Percentiles rank a stretch among this genome's conserved stretches.
Evolutionary conservation across 2,888 invertebrate species (phyloP).

Genomic region (Chalcis sispes): DNA sequence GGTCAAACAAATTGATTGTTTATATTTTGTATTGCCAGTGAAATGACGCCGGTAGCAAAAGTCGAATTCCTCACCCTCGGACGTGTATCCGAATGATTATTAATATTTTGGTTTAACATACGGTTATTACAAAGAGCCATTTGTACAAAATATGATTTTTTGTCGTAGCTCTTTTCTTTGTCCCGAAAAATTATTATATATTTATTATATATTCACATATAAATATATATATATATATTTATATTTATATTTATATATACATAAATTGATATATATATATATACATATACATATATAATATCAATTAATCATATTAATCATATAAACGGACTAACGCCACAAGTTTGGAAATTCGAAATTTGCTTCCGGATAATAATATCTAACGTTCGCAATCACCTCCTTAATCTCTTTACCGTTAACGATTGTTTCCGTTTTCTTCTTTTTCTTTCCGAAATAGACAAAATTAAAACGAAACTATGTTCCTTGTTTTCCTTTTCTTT

Average conservation of each 20-base stretch:
- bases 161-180: too few species aligned
- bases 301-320: background rate
- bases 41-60: slow-evolving; percentile 65
- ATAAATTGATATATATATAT: too few species aligned
- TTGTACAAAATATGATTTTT: background rate
- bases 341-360: slow-evolving; percentile 64
- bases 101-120: background rate
- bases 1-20: slow-evolving; percentile 75
- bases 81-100: background rate
- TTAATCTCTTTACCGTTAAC: slow-evolving; percentile 52
- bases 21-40: slow-evolving; percentile 72
- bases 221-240: slow-evolving; percentile 6
- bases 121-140: background rate
- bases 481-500: slow-evolving; percentile 29
- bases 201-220: too few species aligned
- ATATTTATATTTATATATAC: too few species aligned
- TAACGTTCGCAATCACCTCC: slow-evolving; percentile 60
- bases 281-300: background rate
- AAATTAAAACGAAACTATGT: slow-evolving; percentile 43
- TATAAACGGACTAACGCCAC: background rate
- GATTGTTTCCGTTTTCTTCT: slow-evolving; percentile 51
- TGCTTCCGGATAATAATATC: slow-evolving; percentile 65
- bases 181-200: background rate
- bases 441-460: slow-evolving; percentile 57
- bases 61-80: slow-evolving; percentile 59